These are phyloP conservation scores for Myotis planiceps DNA, from an alignment of 2,797 vertebrate genomes.

Conservation along the genomic window DNA sequence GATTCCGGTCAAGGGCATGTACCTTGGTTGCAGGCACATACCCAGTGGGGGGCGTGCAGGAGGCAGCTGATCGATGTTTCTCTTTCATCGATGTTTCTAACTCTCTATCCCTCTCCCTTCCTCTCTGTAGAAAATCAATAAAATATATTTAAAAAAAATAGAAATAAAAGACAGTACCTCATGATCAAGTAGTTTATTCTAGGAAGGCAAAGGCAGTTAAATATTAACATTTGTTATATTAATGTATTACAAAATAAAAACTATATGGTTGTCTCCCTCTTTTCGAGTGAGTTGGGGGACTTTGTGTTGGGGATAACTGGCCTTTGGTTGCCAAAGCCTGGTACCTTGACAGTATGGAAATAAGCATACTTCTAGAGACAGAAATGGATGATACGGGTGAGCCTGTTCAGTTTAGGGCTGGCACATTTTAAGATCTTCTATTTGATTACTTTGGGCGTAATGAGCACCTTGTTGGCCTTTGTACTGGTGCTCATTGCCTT, in stretches of 20 bases:
- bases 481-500: conserved; percentile 21
- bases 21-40: too few relatives aligned
- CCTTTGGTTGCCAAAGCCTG: conserved; percentile 3
- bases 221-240: conserved; percentile 1
- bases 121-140: too few relatives aligned
- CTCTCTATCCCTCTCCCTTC: too few relatives aligned
- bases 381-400: neutral
- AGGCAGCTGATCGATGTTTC: too few relatives aligned
- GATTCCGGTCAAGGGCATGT: too few relatives aligned
- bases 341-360: neutral
- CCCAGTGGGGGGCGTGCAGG: too few relatives aligned
- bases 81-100: too few relatives aligned
- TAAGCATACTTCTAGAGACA: neutral
- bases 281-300: neutral
- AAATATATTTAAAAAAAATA: too few relatives aligned
- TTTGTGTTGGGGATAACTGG: neutral
- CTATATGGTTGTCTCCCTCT: conserved; percentile 4
- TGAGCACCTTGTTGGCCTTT: neutral
- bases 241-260: conserved; percentile 28
- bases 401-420: neutral
- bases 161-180: neutral
- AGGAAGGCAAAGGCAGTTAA: conserved; percentile 33
- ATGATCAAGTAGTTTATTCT: conserved; percentile 31
- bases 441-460: conserved; percentile 35
- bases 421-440: neutral